phyloP scores from a whole-genome alignment of 2,888 invertebrate genomes.

The Athalia cordata region DNA sequence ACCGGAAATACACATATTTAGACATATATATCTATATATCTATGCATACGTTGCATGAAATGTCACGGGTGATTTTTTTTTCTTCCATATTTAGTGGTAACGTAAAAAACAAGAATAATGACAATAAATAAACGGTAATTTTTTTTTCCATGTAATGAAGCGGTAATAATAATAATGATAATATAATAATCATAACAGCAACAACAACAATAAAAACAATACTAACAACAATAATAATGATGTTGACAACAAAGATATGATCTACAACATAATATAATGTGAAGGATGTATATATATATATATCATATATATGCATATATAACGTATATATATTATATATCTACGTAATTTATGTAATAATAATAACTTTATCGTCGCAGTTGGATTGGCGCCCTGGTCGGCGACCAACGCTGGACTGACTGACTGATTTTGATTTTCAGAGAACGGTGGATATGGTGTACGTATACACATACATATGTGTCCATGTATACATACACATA shows the following conservation, averaged over 20 bases:
- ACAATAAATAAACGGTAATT: not conserved
- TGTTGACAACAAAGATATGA: too few species aligned
- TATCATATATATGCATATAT: too few species aligned
- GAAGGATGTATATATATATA: too few species aligned
- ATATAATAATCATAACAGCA: too few species aligned
- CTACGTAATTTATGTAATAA: too few species aligned
- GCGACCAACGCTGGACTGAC: slow-evolving; percentile 71
- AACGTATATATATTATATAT: too few species aligned
- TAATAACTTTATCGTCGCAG: not conserved
- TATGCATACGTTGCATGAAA: not conserved
- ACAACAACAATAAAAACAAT: too few species aligned
- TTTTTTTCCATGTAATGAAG: too few species aligned
- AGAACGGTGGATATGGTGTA: not conserved
- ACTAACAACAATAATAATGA: too few species aligned
- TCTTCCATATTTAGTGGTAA: too few species aligned
- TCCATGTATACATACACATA: not conserved
- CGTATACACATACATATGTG: not conserved
- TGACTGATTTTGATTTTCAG: slow-evolving; percentile 58
- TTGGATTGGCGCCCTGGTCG: slow-evolving; percentile 62
- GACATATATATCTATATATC: not conserved
- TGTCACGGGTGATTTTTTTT: not conserved
- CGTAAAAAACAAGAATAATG: not conserved
- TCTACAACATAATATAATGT: too few species aligned
- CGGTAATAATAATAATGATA: too few species aligned
- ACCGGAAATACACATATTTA: not conserved